Evolutionary conservation across 1,140 invertebrate genomes (phyloP).

Genomic region (Penaeus vannamei): DNA sequence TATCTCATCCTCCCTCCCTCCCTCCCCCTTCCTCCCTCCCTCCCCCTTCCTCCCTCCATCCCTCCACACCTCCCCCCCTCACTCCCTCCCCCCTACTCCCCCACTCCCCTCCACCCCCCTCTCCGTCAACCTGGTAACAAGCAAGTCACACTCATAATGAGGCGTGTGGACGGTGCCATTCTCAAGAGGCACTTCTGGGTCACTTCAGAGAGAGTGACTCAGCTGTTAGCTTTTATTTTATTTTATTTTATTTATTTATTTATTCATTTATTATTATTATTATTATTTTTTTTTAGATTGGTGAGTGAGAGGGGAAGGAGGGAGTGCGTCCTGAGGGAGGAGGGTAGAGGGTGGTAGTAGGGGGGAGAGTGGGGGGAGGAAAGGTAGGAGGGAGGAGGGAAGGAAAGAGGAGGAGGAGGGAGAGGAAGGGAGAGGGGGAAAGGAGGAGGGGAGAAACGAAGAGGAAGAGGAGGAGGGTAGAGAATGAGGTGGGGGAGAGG

Average conservation of each 20-base stretch:
- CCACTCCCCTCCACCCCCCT: background rate
- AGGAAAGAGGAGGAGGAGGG: too few species aligned
- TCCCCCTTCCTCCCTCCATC: too few species aligned
- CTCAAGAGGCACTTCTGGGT: too few species aligned
- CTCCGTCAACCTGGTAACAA: background rate
- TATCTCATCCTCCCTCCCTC: background rate
- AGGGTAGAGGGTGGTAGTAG: background rate
- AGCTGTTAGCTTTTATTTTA: too few species aligned
- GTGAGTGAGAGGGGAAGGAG: background rate
- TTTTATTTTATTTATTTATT: background rate
- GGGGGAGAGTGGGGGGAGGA: background rate
- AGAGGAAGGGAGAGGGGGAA: too few species aligned
- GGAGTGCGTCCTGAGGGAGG: background rate
- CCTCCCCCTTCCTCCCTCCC: conserved; percentile 5
- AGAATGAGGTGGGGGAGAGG: too few species aligned
- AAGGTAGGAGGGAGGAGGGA: background rate
- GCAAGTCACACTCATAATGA: too few species aligned
- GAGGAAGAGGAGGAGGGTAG: too few species aligned
- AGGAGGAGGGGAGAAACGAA: too few species aligned
- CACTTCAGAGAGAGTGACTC: too few species aligned
- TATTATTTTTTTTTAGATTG: background rate
- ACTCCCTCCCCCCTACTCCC: background rate
- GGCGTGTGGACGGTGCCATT: too few species aligned
- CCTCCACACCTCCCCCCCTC: background rate
- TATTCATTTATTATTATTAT: too few species aligned